phyloP scores from a whole-genome alignment of 2,113 vertebrate species.

The Trachemys scripta region DNA sequence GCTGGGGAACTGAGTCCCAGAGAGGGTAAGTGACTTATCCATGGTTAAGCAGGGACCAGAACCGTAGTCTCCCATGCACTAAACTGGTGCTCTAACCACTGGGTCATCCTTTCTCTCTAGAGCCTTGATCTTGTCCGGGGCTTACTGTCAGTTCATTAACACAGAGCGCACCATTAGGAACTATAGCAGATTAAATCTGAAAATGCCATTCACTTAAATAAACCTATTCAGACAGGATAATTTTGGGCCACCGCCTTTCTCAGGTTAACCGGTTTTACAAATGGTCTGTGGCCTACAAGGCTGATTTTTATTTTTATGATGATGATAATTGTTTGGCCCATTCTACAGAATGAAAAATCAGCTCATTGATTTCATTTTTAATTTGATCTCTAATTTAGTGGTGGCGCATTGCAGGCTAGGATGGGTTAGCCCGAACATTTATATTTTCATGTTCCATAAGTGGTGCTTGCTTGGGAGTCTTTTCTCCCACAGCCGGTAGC shows the following conservation, averaged over 20 bases:
- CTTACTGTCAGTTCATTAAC: neutral
- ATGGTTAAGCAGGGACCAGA: neutral
- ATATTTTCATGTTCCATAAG: constrained; percentile 60
- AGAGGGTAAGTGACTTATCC: neutral
- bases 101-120: neutral
- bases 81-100: neutral
- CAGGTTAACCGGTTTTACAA: neutral
- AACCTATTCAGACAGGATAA: neutral
- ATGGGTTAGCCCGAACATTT: neutral
- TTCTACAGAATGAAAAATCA: neutral
- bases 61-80: neutral
- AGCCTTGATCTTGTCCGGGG: neutral
- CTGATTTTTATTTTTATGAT: neutral
- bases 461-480: constrained; percentile 3
- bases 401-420: neutral
- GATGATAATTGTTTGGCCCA: neutral
- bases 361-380: constrained; percentile 44
- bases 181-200: neutral
- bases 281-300: neutral
- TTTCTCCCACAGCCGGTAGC: neutral
- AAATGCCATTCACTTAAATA: neutral
- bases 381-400: constrained; percentile 46
- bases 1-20: neutral
- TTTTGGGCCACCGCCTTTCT: neutral
- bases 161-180: neutral